Evolutionary conservation across 2,113 vertebrate species (phyloP), one percentile per base, ranked within the genome.

Genomic region (Mugil cephalus): DNA sequence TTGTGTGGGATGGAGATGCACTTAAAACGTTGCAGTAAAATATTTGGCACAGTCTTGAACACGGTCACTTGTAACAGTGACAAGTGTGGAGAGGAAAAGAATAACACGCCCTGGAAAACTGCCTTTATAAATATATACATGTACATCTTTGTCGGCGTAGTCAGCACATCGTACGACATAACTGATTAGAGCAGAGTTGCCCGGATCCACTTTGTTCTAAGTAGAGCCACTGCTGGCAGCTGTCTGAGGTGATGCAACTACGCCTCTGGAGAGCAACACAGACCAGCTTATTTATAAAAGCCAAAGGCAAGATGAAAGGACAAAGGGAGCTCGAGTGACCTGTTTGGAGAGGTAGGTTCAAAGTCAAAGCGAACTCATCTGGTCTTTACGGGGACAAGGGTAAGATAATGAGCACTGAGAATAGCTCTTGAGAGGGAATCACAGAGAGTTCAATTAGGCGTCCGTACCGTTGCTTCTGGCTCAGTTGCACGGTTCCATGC

Each of bases 251-350:
- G 87, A 91, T 74, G 87, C 88, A 86, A 87, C 55, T 1, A 40
- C 19, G n/a, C 83, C 88, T 80, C 84, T 14, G 50, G 87, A 83
- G 87, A 76, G 61, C 54, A 55, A 55, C 53, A 47, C 80, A 59
- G 74, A 48, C 66, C 51, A 1, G 77, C 84, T 88, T 88, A 83
- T 84, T 89, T 89, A 66, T 81, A 40, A 88, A 80, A 88, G 86
- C 81, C 79, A 81, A 87, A 79, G 82, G 69, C 79, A 89, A 83
- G 89, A 91, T 93, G 79, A 91, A 90, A 90, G 85, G 76, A 79
- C 85, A 78, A 63, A 70, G 80, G 65, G 42, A 77, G 82, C 80
- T 65, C 0, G 69, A 82, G 81, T 89, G 87, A 89, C 86, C 88
- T 81, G 83, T 71, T 87, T 79, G 69, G 88, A 87, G 82, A 82